phyloP scores from a whole-genome alignment of 2,888 invertebrate species.

The Drosophila mulleri region DNA sequence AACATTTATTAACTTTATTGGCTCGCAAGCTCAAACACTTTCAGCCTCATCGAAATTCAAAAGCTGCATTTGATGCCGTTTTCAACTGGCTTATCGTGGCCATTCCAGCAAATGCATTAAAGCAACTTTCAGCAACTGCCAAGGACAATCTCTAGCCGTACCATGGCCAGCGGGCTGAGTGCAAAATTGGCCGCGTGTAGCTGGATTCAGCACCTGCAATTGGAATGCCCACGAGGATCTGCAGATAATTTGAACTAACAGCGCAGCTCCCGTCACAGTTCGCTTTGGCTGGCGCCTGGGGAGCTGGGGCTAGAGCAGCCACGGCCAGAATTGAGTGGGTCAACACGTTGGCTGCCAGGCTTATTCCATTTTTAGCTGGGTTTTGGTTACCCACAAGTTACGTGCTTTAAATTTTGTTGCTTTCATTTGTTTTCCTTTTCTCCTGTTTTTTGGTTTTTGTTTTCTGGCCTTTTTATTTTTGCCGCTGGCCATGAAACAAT shows the following conservation, averaged over 20 bases:
- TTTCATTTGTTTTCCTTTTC: slow-evolving; percentile 17
- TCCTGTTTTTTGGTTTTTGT: not conserved
- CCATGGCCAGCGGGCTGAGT: not conserved
- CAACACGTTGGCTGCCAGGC: slow-evolving; percentile 44
- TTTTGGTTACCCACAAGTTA: slow-evolving; percentile 69
- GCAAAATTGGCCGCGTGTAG: slow-evolving; percentile 3
- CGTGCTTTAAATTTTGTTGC: slow-evolving; percentile 47
- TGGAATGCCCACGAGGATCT: slow-evolving; percentile 62
- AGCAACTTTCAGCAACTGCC: not conserved
- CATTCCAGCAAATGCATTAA: slow-evolving; percentile 6
- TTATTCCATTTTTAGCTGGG: slow-evolving; percentile 53
- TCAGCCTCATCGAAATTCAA: not conserved
- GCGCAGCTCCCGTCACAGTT: slow-evolving; percentile 44
- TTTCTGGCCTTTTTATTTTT: slow-evolving; percentile 24
- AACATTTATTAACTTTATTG: not conserved
- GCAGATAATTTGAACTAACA: slow-evolving; percentile 70
- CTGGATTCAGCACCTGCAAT: slow-evolving; percentile 33
- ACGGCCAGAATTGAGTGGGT: slow-evolving; percentile 42
- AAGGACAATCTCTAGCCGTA: not conserved
- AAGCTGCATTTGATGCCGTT: not conserved
- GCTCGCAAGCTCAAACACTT: not conserved
- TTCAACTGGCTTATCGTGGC: not conserved
- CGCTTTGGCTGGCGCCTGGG: slow-evolving; percentile 26
- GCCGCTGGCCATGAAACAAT: slow-evolving; percentile 68
- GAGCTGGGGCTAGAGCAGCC: slow-evolving; percentile 12